Conservation (phyloP, 2,888 invertebrate genomes). For the Cosmia trapezina region DNA sequence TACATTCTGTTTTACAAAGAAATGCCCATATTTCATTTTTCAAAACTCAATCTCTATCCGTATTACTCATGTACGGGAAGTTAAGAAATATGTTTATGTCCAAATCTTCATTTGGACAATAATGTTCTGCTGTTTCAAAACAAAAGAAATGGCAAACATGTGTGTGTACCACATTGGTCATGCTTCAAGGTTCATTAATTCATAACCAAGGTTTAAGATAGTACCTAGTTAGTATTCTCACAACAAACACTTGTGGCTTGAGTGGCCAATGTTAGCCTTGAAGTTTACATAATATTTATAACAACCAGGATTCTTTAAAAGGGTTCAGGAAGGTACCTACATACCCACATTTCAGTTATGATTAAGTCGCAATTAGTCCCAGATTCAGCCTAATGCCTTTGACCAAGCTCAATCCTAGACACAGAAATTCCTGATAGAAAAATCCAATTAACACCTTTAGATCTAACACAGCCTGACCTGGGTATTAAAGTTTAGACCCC, state of each 20-base stretch:
- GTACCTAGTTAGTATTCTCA: slow-evolving; percentile 35
- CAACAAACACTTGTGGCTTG: neutral
- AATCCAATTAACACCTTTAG: neutral
- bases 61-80: neutral
- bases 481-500: neutral
- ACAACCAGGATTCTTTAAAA: neutral
- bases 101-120: slow-evolving; percentile 26
- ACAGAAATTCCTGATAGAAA: neutral
- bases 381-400: neutral
- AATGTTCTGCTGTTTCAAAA: slow-evolving; percentile 32
- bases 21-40: slow-evolving; percentile 2
- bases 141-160: slow-evolving; percentile 23
- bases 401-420: neutral
- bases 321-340: neutral
- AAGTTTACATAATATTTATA: neutral
- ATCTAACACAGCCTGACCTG: neutral
- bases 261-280: neutral
- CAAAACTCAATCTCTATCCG: neutral
- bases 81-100: slow-evolving; percentile 5
- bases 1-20: neutral
- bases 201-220: neutral
- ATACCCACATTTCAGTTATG: neutral
- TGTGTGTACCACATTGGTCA: slow-evolving; percentile 27
- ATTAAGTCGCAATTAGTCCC: neutral
- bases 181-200: slow-evolving; percentile 36